These are phyloP conservation scores for Leucoraja erinaceus DNA, from an alignment of 2,113 vertebrate species.

Conservation along the genomic window DNA sequence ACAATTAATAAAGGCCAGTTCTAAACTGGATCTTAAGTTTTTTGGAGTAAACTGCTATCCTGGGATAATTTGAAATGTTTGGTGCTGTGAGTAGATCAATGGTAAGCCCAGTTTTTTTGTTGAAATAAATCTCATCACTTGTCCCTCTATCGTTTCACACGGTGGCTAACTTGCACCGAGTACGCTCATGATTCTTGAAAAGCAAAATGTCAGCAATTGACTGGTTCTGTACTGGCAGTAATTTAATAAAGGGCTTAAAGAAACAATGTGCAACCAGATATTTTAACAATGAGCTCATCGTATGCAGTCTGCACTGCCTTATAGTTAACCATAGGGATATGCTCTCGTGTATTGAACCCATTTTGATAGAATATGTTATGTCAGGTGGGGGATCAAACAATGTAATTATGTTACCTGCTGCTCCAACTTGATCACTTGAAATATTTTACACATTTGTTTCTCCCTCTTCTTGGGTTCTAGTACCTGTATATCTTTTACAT, in stretches of 20 bases:
- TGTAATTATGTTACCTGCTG: not conserved
- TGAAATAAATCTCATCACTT: not conserved
- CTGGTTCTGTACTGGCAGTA: not conserved
- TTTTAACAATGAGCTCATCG: not conserved
- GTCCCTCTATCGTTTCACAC: not conserved
- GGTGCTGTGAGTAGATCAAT: not conserved
- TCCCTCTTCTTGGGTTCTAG: not conserved
- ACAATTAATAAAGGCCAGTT: not conserved
- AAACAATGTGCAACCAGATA: not conserved
- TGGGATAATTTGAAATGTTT: not conserved
- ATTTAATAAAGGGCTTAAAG: not conserved
- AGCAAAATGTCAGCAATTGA: not conserved
- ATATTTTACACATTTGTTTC: not conserved
- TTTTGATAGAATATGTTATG: not conserved
- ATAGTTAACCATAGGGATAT: not conserved
- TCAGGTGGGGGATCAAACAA: not conserved
- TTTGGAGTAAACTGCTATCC: not conserved
- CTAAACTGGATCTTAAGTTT: not conserved
- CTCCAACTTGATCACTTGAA: not conserved
- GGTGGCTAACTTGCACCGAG: not conserved
- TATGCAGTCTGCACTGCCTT: not conserved
- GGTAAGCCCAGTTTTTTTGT: not conserved
- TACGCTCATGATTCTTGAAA: not conserved
- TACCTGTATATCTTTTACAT: not conserved
- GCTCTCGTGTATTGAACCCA: not conserved